Conservation (phyloP, 2,888 invertebrate genomes). For the Geophilus truncorum region DNA sequence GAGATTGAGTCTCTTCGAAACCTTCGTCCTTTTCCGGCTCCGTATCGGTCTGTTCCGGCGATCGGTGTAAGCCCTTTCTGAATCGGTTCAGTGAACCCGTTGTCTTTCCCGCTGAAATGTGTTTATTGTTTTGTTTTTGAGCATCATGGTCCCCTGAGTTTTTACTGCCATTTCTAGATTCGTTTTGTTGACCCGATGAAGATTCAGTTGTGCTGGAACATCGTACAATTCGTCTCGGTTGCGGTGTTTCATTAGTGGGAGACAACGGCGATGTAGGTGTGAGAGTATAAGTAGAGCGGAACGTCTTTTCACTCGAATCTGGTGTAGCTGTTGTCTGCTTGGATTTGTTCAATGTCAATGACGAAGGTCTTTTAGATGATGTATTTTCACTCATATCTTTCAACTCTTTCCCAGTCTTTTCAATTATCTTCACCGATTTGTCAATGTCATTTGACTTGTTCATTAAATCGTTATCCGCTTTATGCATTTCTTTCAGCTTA, state of each 20-base stretch:
- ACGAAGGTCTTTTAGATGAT: neutral
- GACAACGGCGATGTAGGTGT: constrained; percentile 36
- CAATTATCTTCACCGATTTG: constrained; percentile 34
- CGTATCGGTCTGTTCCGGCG: constrained; percentile 36
- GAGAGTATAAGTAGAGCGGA: constrained; percentile 34
- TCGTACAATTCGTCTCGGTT: constrained; percentile 29
- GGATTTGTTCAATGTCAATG: neutral
- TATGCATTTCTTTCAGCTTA: neutral
- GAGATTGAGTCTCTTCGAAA: constrained; percentile 82
- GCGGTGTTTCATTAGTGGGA: constrained; percentile 22
- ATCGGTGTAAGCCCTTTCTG: neutral
- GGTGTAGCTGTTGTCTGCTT: neutral
- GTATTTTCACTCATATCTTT: constrained; percentile 27
- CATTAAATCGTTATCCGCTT: neutral
- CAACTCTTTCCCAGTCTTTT: constrained; percentile 36
- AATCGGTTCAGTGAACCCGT: neutral
- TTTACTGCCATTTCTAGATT: neutral
- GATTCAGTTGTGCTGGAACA: constrained; percentile 22
- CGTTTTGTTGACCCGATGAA: neutral
- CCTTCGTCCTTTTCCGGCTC: constrained; percentile 83
- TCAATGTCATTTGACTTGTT: constrained; percentile 34
- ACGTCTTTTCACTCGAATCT: constrained; percentile 27
- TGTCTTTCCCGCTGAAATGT: neutral
- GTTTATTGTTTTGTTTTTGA: neutral
- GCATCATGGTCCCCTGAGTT: constrained; percentile 5